Percentiles rank a stretch among this genome's conserved stretches.
Conservation (phyloP, 2,888 invertebrate genomes). For the Xestia c-nigrum region DNA sequence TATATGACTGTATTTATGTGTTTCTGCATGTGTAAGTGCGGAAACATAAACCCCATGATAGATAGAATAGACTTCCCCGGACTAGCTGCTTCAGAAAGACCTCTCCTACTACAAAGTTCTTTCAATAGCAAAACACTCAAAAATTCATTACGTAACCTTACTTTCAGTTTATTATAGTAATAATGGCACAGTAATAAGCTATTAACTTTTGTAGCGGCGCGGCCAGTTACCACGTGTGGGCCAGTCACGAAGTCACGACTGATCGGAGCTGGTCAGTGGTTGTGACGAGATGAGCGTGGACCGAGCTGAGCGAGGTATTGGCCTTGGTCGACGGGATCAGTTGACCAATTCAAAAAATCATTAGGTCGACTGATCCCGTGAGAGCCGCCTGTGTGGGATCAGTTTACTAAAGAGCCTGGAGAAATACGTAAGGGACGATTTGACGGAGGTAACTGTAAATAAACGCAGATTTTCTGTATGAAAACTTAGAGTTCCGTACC, state of each 20-base stretch:
- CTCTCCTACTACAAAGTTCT: neutral
- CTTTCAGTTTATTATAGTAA: conserved; percentile 46
- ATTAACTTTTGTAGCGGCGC: conserved; percentile 36
- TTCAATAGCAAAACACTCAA: conserved; percentile 36
- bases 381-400: no score
- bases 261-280: conserved; percentile 14
- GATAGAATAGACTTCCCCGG: neutral
- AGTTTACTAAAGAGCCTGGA: no score
- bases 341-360: no score
- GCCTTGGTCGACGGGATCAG: no score
- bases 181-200: conserved; percentile 42
- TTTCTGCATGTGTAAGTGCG: no score
- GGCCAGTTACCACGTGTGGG: conserved; percentile 50
- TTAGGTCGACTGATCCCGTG: no score
- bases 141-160: conserved; percentile 35
- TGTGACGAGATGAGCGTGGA: conserved; percentile 23
- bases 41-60: no score
- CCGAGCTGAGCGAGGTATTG: conserved; percentile 35
- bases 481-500: no score
- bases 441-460: neutral
- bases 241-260: conserved; percentile 60
- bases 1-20: no score
- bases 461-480: neutral
- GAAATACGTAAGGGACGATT: neutral
- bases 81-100: neutral